Conservation (phyloP, 2,797 vertebrate genomes). For the Falco columbarius region DNA sequence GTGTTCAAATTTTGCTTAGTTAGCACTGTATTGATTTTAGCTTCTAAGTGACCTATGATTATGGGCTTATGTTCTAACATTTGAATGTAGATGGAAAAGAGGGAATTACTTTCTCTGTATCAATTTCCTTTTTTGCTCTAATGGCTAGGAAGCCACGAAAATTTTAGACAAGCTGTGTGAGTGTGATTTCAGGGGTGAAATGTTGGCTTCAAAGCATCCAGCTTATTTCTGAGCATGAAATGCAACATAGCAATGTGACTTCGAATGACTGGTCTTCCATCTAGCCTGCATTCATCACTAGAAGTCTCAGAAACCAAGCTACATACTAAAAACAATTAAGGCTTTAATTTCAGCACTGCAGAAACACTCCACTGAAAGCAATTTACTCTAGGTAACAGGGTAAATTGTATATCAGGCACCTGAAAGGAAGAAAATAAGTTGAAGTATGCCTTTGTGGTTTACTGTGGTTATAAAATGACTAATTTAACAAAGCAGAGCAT, state of each 20-base stretch:
- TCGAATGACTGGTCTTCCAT: not conserved
- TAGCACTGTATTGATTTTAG: constrained; percentile 19
- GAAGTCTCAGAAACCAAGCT: not conserved
- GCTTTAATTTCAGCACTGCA: not conserved
- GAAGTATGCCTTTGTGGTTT: not conserved
- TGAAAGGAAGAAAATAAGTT: not conserved
- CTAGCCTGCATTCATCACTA: not conserved
- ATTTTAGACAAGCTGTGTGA: not conserved
- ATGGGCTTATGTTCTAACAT: not conserved
- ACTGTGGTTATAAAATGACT: not conserved
- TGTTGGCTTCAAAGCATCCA: not conserved
- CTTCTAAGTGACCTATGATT: not conserved
- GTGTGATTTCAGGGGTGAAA: not conserved
- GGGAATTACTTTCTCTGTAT: not conserved
- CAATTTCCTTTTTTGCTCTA: not conserved
- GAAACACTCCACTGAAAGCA: not conserved
- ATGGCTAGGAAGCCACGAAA: not conserved
- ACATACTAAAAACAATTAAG: not conserved
- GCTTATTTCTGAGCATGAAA: not conserved
- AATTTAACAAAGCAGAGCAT: not conserved
- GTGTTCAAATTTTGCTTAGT: not conserved
- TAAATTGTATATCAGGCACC: not conserved
- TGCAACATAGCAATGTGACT: not conserved
- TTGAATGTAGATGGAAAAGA: not conserved
- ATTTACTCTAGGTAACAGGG: not conserved